phyloP scores from a whole-genome alignment of 2,888 invertebrate species.

The Odontomyia ornata region DNA sequence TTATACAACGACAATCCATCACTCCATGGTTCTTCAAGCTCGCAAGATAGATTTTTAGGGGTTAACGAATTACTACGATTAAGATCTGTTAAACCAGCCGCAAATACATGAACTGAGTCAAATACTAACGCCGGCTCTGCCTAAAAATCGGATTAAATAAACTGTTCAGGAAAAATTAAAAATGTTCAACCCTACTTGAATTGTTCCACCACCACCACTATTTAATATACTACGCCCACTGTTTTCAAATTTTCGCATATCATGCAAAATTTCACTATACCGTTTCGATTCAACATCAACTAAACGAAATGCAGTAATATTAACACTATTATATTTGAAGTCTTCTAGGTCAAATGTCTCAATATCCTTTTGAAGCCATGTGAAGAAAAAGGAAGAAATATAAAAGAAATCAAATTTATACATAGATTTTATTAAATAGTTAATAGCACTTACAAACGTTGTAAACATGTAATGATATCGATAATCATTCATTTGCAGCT shows the following conservation, averaged over 20 bases:
- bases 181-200: slow-evolving; percentile 35
- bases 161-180: neutral
- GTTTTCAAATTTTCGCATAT: slow-evolving; percentile 90
- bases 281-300: slow-evolving; percentile 82
- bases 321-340: slow-evolving; percentile 92
- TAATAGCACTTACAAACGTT: slow-evolving; percentile 81
- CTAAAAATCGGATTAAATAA: slow-evolving; percentile 64
- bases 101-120: slow-evolving; percentile 86
- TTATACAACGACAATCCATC: slow-evolving; percentile 81
- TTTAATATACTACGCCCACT: slow-evolving; percentile 81
- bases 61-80: slow-evolving; percentile 74
- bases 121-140: slow-evolving; percentile 87
- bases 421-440: slow-evolving; percentile 13
- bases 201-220: slow-evolving; percentile 56
- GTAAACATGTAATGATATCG: slow-evolving; percentile 95
- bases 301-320: slow-evolving; percentile 92
- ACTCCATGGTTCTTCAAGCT: slow-evolving; percentile 79
- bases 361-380: slow-evolving; percentile 72
- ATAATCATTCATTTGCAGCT: slow-evolving; percentile 95
- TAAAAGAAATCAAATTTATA: neutral
- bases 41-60: slow-evolving; percentile 83
- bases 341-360: slow-evolving; percentile 89
- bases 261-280: slow-evolving; percentile 77
- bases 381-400: slow-evolving; percentile 47
- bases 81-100: slow-evolving; percentile 78